Conservation (phyloP, 2,113 vertebrate genomes). For the Anolis sagrei region DNA sequence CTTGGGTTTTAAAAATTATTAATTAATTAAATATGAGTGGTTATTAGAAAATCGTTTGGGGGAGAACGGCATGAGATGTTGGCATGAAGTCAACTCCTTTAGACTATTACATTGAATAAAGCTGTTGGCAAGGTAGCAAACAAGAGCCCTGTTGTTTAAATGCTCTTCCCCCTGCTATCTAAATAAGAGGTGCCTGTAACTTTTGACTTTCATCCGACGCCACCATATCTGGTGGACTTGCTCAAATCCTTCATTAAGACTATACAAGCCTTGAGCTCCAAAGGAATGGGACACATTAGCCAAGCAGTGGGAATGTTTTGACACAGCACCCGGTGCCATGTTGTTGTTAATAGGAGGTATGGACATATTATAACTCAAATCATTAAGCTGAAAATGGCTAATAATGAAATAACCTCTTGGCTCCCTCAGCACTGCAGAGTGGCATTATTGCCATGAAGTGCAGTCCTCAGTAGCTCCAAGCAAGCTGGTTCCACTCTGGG, state of each 20-base stretch:
- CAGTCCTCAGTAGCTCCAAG: neutral
- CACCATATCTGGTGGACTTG: neutral
- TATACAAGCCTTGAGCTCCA: neutral
- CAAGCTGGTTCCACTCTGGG: neutral
- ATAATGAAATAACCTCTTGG: neutral
- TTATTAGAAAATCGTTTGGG: slow-evolving; percentile 20
- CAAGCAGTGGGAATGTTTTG: neutral
- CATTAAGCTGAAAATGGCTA: neutral
- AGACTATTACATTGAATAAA: slow-evolving; percentile 49
- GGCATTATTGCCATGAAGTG: neutral
- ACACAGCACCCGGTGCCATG: neutral
- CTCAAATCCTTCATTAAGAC: slow-evolving; percentile 10
- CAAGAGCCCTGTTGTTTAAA: slow-evolving; percentile 16
- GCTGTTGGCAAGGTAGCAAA: slow-evolving; percentile 30
- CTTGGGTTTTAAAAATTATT: slow-evolving; percentile 3
- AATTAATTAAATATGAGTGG: slow-evolving; percentile 8
- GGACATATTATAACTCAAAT: neutral
- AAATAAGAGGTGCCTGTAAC: neutral
- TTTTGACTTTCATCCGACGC: neutral
- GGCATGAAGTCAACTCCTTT: slow-evolving; percentile 34
- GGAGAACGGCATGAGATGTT: slow-evolving; percentile 12
- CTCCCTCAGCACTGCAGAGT: neutral
- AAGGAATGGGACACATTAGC: neutral
- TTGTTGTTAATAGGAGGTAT: neutral
- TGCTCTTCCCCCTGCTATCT: neutral